Base-by-base conservation (phyloP, 2,888 invertebrate genomes). In the Syrphus vitripennis region DNA sequence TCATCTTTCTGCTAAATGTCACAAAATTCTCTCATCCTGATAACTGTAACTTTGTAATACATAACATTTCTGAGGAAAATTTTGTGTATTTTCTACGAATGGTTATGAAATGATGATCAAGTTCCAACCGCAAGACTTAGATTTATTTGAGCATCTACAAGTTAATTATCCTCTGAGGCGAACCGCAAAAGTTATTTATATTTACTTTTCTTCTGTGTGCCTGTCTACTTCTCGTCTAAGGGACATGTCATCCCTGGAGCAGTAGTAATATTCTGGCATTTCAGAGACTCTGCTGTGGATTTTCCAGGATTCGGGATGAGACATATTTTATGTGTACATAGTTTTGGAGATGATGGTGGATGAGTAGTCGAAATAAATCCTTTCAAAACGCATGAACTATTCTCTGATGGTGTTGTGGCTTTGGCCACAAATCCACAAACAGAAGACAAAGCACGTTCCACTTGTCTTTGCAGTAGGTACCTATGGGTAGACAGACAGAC, bases 111-210 rank as follows among this genome's bases (percentile, higher is more conserved):
- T 24, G 29, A 65, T 31, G 67, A 67, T 67, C 31, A 45, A 67
- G 21, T 34, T 50, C 34, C 24, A 24, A 67, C 67, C 67, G 50
- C 50, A 34, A 67, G 48, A 50, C 50, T 50, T n/a, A 34, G 55
- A 76, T 67, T 84, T 84, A 80, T 80, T 80, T 70, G 80, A 76
- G 80, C 71, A 76, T 80, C 80, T 72, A 80, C 84, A 84, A 84
- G 84, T 84, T 84, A 84, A 84, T 80, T 80, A 84, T 53, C 75
- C 84, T 80, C 76, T 55, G 71, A 71, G 75, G 83, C 65, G 71
- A 76, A 80, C 80, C 80, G 67, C 84, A 80, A 84, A 76, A 84
- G 71, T 80, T 80, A 84, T 84, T 80, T 84, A 84, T 84, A 76
- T 80, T 80, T 80, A 72, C 79, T 83, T 57, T 40, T 45, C 50